A percentile compares a stretch with the other conserved stretches of the same genome.
Evolutionary conservation across 2,797 vertebrate species (phyloP).

Genomic region (Neosilurus hyrtlii): DNA sequence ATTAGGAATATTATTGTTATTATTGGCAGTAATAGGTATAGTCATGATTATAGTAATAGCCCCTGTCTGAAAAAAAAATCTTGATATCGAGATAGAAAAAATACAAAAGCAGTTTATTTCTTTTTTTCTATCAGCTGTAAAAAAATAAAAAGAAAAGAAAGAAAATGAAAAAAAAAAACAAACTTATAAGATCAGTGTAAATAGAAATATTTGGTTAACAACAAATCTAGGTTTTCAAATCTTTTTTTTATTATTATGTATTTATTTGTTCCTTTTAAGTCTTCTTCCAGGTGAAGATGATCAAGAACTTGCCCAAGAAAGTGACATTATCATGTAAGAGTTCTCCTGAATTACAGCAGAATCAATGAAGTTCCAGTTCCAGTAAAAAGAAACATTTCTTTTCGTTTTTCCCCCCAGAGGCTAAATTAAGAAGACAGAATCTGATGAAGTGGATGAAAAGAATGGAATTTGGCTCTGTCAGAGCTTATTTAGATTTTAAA

Average conservation of each 20-base stretch:
- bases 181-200: slow-evolving; percentile 64
- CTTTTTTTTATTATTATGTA: slow-evolving; percentile 22
- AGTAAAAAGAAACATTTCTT: slow-evolving; percentile 7
- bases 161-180: not conserved
- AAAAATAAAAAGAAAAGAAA: not conserved
- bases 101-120: not conserved
- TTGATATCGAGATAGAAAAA: not conserved
- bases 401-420: not conserved
- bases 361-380: slow-evolving; percentile 12
- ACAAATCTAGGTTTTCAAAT: slow-evolving; percentile 55
- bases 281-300: slow-evolving; percentile 58
- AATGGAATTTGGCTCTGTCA: not conserved
- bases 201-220: slow-evolving; percentile 77
- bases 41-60: not conserved
- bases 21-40: not conserved
- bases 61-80: not conserved
- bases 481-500: not conserved
- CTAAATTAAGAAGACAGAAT: not conserved
- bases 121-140: not conserved
- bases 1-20: slow-evolving; percentile 32
- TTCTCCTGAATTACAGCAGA: not conserved
- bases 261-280: slow-evolving; percentile 47
- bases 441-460: not conserved
- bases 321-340: slow-evolving; percentile 23
- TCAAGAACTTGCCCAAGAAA: slow-evolving; percentile 49